A percentile compares a stretch with the other conserved stretches of the same genome.
Conservation (phyloP, 2,888 invertebrate species). For the Hybos culiciformis region DNA sequence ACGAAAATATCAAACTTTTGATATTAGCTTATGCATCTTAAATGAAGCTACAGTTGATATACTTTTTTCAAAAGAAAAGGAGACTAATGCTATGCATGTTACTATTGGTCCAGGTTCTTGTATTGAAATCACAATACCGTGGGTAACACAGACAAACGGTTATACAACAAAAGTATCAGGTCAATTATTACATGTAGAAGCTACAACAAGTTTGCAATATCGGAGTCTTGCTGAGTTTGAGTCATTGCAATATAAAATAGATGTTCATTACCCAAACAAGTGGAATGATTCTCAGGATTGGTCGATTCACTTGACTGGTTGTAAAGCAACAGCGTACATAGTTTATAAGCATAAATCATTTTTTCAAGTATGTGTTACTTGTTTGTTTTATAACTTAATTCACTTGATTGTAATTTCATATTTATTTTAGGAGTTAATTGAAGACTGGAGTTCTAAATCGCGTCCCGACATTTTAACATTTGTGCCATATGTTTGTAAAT, state of each 20-base stretch:
- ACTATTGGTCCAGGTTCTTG: slow-evolving; percentile 92
- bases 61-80: slow-evolving; percentile 80
- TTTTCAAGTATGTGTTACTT: slow-evolving; percentile 52
- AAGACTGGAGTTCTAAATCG: slow-evolving; percentile 93
- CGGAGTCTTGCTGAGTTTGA: slow-evolving; percentile 88
- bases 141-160: slow-evolving; percentile 77
- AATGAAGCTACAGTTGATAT: slow-evolving; percentile 92
- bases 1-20: slow-evolving; percentile 81
- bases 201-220: slow-evolving; percentile 88
- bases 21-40: slow-evolving; percentile 77
- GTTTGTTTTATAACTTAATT: too few species aligned
- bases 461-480: slow-evolving; percentile 87
- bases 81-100: slow-evolving; percentile 94
- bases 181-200: slow-evolving; percentile 85
- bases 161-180: slow-evolving; percentile 86
- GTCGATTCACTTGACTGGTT: slow-evolving; percentile 80
- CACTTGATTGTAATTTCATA: too few species aligned
- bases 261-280: slow-evolving; percentile 66
- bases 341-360: slow-evolving; percentile 94
- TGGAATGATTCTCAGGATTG: slow-evolving; percentile 98
- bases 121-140: slow-evolving; percentile 90
- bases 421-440: slow-evolving; percentile 59
- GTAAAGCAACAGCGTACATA: slow-evolving; percentile 84
- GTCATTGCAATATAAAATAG: slow-evolving; percentile 81
- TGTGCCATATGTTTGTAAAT: slow-evolving; percentile 93